phyloP scores from a whole-genome alignment of 1,140 invertebrate species.

The Drosophila prosaltans region DNA sequence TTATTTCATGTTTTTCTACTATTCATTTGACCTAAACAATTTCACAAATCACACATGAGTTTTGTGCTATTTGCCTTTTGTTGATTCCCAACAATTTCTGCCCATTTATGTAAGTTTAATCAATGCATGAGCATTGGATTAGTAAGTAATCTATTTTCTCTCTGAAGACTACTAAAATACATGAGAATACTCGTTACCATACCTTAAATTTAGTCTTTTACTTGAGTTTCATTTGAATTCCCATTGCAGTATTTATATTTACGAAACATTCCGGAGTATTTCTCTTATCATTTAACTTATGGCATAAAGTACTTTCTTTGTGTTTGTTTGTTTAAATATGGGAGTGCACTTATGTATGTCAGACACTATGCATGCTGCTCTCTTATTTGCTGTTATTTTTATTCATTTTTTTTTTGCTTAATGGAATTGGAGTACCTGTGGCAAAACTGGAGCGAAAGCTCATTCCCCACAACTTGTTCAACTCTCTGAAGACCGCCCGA shows the following conservation, averaged over 20 bases:
- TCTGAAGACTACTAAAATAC: too few relatives aligned
- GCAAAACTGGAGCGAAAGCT: constrained; percentile 21
- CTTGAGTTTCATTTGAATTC: too few relatives aligned
- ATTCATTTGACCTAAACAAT: constrained; percentile 22
- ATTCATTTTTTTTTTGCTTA: not conserved
- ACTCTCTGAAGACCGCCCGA: not conserved
- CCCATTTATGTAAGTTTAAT: too few relatives aligned
- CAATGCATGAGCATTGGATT: too few relatives aligned
- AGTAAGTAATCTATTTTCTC: too few relatives aligned
- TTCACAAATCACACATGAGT: constrained; percentile 11
- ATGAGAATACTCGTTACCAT: too few relatives aligned
- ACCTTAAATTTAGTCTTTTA: too few relatives aligned
- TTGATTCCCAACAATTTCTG: not conserved
- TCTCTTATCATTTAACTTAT: too few relatives aligned
- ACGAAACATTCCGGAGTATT: too few relatives aligned
- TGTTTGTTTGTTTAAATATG: constrained; percentile 3
- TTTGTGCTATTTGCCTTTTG: constrained; percentile 11
- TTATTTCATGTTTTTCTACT: constrained; percentile 28
- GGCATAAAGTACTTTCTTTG: too few relatives aligned
- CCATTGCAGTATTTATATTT: too few relatives aligned
- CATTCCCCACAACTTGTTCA: constrained; percentile 39
- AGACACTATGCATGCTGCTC: constrained; percentile 1
- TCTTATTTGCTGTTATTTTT: not conserved
- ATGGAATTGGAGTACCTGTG: constrained; percentile 46
- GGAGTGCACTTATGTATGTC: constrained; percentile 14